These are phyloP conservation scores for Platanista minor DNA, from an alignment of 2,113 vertebrate genomes.

Conservation along the genomic window DNA sequence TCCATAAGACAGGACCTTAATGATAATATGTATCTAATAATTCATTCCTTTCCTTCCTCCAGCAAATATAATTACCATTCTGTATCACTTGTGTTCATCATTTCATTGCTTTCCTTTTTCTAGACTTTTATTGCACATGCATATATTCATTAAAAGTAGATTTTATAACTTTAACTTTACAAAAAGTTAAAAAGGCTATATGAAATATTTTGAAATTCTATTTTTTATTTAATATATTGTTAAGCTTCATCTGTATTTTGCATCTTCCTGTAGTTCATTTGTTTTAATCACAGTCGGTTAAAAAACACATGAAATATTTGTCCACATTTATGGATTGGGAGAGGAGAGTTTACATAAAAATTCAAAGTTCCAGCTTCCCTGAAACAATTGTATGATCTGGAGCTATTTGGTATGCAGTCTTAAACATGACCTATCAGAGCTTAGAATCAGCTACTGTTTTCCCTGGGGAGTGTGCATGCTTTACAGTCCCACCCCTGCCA, in stretches of 20 bases:
- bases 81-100: not conserved
- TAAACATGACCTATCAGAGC: fast-evolving
- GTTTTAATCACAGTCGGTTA: not conserved
- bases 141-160: not conserved
- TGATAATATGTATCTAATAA: not conserved
- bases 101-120: not conserved
- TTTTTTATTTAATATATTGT: not conserved
- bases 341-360: not conserved
- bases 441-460: not conserved
- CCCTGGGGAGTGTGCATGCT: not conserved
- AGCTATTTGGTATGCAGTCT: not conserved
- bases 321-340: not conserved
- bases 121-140: not conserved
- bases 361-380: not conserved
- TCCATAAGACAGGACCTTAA: not conserved
- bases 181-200: not conserved
- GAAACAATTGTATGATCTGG: not conserved
- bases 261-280: not conserved
- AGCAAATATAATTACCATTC: not conserved
- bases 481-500: fast-evolving
- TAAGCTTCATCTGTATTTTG: not conserved
- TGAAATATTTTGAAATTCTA: not conserved
- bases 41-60: not conserved
- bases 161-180: not conserved
- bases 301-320: not conserved